phyloP scores from a whole-genome alignment of 2,797 vertebrate species.

The Thunnus albacares region DNA sequence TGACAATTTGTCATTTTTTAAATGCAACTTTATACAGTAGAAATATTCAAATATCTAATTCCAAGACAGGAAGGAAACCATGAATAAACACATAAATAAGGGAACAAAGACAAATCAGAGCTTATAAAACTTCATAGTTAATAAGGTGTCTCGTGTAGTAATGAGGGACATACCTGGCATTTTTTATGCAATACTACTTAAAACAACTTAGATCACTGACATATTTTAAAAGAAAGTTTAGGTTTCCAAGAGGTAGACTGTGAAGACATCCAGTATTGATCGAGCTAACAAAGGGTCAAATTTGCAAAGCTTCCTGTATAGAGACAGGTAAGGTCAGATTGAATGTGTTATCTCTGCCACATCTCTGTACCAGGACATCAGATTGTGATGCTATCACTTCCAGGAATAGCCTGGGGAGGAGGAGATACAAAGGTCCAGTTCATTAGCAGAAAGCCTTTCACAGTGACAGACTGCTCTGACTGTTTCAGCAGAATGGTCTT shows the following conservation, averaged over 20 bases:
- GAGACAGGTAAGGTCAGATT: slow-evolving; percentile 62
- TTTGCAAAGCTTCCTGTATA: slow-evolving; percentile 50
- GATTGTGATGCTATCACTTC: slow-evolving; percentile 65
- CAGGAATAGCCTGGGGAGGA: slow-evolving; percentile 68
- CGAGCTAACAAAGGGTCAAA: slow-evolving; percentile 48
- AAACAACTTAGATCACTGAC: background rate
- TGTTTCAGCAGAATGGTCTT: slow-evolving; percentile 38
- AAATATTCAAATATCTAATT: background rate
- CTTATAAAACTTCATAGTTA: background rate
- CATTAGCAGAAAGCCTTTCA: slow-evolving; percentile 68
- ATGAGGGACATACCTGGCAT: background rate
- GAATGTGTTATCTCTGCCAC: slow-evolving; percentile 62
- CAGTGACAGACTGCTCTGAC: slow-evolving; percentile 52
- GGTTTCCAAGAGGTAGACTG: slow-evolving; percentile 31
- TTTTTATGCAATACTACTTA: background rate
- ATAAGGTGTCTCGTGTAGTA: background rate
- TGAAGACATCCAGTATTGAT: slow-evolving; percentile 53
- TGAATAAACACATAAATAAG: background rate
- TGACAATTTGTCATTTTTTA: background rate
- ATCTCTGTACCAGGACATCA: slow-evolving; percentile 64
- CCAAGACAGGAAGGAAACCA: background rate
- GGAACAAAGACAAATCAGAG: background rate
- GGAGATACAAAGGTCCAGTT: slow-evolving; percentile 67
- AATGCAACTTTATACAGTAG: background rate
- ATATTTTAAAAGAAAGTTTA: slow-evolving; percentile 38